A percentile compares a stretch with the other conserved stretches of the same genome.
phyloP scores from a whole-genome alignment of 2,888 invertebrate species.

The Drosophila rellima region DNA sequence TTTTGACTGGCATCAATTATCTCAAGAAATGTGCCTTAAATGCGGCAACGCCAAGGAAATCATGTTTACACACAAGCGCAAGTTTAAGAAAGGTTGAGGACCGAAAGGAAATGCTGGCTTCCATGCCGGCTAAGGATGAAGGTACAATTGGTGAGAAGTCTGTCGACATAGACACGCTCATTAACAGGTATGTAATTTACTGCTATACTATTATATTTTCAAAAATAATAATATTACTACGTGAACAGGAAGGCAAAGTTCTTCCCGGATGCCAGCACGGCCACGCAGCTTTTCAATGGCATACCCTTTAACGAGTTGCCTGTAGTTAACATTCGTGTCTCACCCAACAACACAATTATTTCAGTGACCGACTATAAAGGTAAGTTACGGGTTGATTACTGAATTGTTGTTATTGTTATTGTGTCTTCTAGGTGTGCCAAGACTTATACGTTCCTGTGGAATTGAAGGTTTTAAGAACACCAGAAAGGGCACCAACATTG shows the following conservation, averaged over 20 bases:
- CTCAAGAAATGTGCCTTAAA: constrained; percentile 27
- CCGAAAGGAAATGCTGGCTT: constrained; percentile 87
- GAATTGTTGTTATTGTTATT: background rate
- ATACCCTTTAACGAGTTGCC: constrained; percentile 92
- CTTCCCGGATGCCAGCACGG: constrained; percentile 92
- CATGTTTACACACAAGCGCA: constrained; percentile 69
- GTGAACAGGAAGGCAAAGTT: constrained; percentile 88
- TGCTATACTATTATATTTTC: background rate
- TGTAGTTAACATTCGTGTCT: constrained; percentile 92
- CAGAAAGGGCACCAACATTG: constrained; percentile 97
- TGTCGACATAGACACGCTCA: constrained; percentile 89
- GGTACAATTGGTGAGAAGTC: constrained; percentile 92
- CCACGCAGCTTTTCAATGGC: constrained; percentile 91
- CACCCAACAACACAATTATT: constrained; percentile 95
- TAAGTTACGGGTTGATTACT: constrained; percentile 49
- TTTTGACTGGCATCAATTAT: constrained; percentile 56
- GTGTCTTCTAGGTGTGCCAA: constrained; percentile 86
- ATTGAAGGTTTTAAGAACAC: constrained; percentile 98
- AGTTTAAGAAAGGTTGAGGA: constrained; percentile 86
- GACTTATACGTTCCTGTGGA: constrained; percentile 92
- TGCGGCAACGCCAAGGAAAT: constrained; percentile 16
- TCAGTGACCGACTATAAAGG: constrained; percentile 91
- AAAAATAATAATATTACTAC: background rate
- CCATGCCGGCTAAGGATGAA: constrained; percentile 88
- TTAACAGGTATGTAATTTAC: constrained; percentile 87